Evolutionary conservation across 2,888 invertebrate genomes (phyloP), one percentile per base, ranked within the genome.

Genomic region (Ceramica pisi): DNA sequence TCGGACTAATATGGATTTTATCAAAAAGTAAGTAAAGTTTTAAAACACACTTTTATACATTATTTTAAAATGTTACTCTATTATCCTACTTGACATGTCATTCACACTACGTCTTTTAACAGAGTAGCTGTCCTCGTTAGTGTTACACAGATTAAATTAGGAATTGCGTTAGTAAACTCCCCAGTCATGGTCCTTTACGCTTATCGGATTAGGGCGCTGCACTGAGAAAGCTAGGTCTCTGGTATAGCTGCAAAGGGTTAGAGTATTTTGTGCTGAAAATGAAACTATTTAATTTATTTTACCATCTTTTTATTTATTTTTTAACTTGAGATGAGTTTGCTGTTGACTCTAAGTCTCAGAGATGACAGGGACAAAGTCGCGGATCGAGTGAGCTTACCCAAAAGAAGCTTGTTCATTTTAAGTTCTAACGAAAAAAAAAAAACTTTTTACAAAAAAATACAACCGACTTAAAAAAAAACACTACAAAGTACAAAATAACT

Each of bases 101-200:
- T 48, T n/a, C 8, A 41, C 12, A n/a, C 5, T 10, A 9, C 7
- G 23, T 44, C 50, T 44, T 57, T 26, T 26, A 67, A 12, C n/a
- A 53, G 23, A 46, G 41, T 59, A 41, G 60, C 23, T 26, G 26
- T 9, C n/a, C 50, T 55, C 19, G 78, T 71, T 71, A 60, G 16
- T 44, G 59, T 50, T n/a, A 12, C 0, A 50, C 21, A 8, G 10
- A 75, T 71, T 71, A 41, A 75, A 55, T 75, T 71, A 71, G 63
- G n/a, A 63, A 71, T 71, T 8, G 16, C 0, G 51, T 78, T 71
- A 78, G 57, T n/a, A 7, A 7, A 46, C 46, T 7, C 19, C 2
- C 46, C 35, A 21, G 68, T 71, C 41, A 21, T 9, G 31, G 63
- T 59, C 41, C 44, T 62, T 23, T 1, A 41, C 50, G n/a, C 19